Evolutionary conservation across 1,140 invertebrate species (phyloP).

Genomic region (Popillia japonica): DNA sequence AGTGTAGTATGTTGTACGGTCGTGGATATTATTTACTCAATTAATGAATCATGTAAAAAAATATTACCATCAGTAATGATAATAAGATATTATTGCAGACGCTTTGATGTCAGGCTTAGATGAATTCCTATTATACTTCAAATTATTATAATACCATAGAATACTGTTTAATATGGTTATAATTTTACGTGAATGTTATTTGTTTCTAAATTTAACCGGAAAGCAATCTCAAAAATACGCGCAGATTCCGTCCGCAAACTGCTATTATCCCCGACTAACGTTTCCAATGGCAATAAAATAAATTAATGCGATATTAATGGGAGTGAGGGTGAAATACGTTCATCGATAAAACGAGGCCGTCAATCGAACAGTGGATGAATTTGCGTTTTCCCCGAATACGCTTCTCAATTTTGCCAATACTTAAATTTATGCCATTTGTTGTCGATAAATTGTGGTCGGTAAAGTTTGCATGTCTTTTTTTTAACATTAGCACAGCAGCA

Average conservation of each 20-base stretch:
- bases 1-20: too few relatives aligned
- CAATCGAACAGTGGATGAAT: background rate
- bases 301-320: slow-evolving; percentile 28
- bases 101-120: too few relatives aligned
- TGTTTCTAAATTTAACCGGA: background rate
- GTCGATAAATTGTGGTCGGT: background rate
- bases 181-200: background rate
- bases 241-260: background rate
- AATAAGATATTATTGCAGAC: too few relatives aligned
- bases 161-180: too few relatives aligned
- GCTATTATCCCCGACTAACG: slow-evolving; percentile 1
- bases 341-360: slow-evolving; percentile 15
- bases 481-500: background rate
- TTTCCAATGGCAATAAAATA: slow-evolving; percentile 24
- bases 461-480: background rate
- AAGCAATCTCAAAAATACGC: background rate
- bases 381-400: background rate
- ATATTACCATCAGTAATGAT: too few relatives aligned
- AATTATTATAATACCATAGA: too few relatives aligned
- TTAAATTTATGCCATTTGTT: slow-evolving; percentile 3
- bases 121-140: too few relatives aligned
- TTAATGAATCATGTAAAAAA: too few relatives aligned
- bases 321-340: slow-evolving; percentile 20
- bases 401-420: background rate
- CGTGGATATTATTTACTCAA: too few relatives aligned